phyloP scores from a whole-genome alignment of 2,797 vertebrate species.

The Micromesistius poutassou region DNA sequence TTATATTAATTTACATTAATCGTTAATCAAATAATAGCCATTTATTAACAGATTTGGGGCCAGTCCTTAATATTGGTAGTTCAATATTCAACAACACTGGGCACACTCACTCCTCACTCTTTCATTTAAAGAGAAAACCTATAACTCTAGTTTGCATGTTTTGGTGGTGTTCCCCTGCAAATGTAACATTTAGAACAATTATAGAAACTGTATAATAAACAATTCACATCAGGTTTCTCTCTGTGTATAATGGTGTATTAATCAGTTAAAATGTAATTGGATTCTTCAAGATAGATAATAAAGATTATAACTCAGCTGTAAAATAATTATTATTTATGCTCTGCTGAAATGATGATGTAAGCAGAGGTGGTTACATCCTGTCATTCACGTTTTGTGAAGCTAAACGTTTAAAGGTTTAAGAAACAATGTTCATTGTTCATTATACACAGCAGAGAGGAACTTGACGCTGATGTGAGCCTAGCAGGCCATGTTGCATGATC shows the following conservation, averaged over 20 bases:
- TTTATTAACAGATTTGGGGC: neutral
- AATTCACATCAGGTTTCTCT: constrained; percentile 69
- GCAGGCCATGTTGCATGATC: constrained; percentile 67
- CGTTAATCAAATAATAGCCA: neutral
- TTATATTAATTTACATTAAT: neutral
- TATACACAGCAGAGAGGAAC: constrained; percentile 54
- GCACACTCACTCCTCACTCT: no score
- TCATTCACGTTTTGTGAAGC: neutral
- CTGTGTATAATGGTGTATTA: constrained; percentile 43
- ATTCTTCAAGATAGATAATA: neutral
- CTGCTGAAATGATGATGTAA: neutral
- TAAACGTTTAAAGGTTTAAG: neutral
- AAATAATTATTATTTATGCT: neutral
- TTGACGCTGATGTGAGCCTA: constrained; percentile 58
- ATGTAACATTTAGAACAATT: constrained; percentile 59
- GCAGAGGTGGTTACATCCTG: neutral
- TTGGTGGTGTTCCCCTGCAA: constrained; percentile 72
- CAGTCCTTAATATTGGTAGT: neutral
- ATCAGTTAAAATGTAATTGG: neutral
- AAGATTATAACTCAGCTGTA: neutral
- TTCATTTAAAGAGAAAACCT: neutral
- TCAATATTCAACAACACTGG: neutral
- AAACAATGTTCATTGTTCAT: constrained; percentile 1
- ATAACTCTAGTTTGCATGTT: neutral
- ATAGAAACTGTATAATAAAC: constrained; percentile 68